Evolutionary conservation across 2,797 vertebrate genomes (phyloP), one percentile per base, ranked within the genome.

Genomic region (Orestias chungarensis): DNA sequence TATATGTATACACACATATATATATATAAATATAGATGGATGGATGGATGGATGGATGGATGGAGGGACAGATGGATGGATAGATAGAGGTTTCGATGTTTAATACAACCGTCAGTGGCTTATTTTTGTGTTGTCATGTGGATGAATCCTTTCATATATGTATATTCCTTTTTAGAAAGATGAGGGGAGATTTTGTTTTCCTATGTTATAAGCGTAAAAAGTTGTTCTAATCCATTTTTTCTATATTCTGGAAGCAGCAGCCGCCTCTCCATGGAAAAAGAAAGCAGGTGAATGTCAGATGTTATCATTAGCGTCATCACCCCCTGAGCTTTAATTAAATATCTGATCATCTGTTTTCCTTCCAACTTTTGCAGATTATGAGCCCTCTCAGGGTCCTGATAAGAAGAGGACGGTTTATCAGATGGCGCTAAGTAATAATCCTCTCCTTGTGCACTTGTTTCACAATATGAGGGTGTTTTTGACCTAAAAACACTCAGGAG

Each of bases 351-450:
- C 23, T 73, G 70, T 73, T 67, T 66, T 70, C 50, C 18, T 50
- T 54, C 25, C 64, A 68, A 33, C 44, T 75, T 73, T 82, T 82
- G 71, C 83, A 98, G 97, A 98, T 55, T 96, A 95, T 2, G 96
- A 97, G 76, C 90, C 95, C 3, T 91, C 95, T 44, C 95, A 96
- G 83, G 93, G 93, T 85, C 93, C 96, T 66, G 97, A 98, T 91
- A 97, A 97, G 92, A 97, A 97, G 91, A 94, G 96, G 87, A 98
- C 96, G 1, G 97, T 98, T 81, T 98, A 97, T 92, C 97, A 98
- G 91, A 97, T 98, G 96, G 97, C 97, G 55, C 92, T 98, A 85
- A 98, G 97, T 98, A 96, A 96, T 95, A 87, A 78, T 78, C 67
- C 69, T 54, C 66, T 80, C 61, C 78, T n/a, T n/a, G n/a, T n/a